Conservation (phyloP, 2,113 vertebrate species). For the Sporophila hypoxantha region DNA sequence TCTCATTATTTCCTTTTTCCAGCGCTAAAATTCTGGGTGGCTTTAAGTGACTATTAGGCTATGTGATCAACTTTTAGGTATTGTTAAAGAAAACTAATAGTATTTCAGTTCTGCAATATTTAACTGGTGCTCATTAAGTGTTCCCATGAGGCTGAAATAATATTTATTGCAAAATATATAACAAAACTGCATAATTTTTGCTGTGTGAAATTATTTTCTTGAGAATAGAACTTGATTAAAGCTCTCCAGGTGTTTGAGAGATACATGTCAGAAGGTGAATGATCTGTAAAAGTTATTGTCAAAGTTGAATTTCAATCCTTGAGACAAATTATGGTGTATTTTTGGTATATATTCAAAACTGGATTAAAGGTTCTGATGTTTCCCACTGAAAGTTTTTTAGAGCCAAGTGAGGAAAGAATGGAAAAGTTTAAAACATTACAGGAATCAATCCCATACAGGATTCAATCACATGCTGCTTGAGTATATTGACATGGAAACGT, state of each 20-base stretch:
- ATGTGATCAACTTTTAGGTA: background rate
- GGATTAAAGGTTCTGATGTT: background rate
- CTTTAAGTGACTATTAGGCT: background rate
- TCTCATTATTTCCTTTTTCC: background rate
- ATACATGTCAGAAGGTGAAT: background rate
- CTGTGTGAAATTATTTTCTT: background rate
- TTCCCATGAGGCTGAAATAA: rapidly evolving
- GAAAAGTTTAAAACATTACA: background rate
- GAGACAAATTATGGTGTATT: background rate
- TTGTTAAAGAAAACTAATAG: background rate
- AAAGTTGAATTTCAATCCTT: background rate
- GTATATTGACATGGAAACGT: background rate
- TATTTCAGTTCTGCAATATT: background rate
- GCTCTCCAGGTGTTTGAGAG: background rate
- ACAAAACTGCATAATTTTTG: background rate
- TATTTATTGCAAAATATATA: background rate
- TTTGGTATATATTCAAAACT: background rate
- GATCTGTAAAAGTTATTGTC: background rate
- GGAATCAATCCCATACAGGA: background rate
- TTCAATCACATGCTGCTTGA: background rate
- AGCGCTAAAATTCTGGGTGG: background rate
- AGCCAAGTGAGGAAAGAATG: background rate
- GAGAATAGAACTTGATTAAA: background rate
- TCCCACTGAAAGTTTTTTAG: background rate
- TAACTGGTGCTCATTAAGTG: background rate